Conservation (phyloP, 2,888 invertebrate species). For the Thera obeliscata region DNA sequence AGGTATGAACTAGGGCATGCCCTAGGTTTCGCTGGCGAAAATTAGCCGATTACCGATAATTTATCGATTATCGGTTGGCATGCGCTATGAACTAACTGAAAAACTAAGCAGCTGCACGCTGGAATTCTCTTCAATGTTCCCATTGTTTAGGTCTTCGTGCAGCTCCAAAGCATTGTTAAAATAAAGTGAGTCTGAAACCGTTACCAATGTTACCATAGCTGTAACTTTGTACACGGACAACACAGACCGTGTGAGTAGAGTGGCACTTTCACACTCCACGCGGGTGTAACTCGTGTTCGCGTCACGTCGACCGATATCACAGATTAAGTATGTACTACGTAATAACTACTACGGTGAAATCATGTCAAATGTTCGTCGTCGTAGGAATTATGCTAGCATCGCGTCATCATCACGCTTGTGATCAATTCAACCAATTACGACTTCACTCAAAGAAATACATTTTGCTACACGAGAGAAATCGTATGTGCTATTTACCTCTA, state of each 20-base stretch:
- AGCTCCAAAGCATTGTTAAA: constrained; percentile 42
- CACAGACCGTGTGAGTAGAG: constrained; percentile 59
- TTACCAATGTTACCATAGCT: constrained; percentile 36
- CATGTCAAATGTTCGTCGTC: constrained; percentile 6
- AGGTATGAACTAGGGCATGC: too few species aligned
- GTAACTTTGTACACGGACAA: constrained; percentile 52
- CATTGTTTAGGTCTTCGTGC: constrained; percentile 10
- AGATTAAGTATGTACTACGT: constrained; percentile 2
- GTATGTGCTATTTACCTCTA: constrained; percentile 49
- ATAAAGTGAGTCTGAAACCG: constrained; percentile 71
- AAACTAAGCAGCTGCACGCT: not conserved
- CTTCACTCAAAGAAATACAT: constrained; percentile 56
- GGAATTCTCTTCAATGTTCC: not conserved
- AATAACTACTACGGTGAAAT: constrained; percentile 12
- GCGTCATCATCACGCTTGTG: constrained; percentile 37
- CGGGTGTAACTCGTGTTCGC: constrained; percentile 24
- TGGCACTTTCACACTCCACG: constrained; percentile 74
- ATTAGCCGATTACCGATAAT: too few species aligned
- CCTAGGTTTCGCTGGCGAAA: too few species aligned
- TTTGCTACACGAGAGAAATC: constrained; percentile 55
- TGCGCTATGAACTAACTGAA: too few species aligned
- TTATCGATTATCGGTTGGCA: too few species aligned
- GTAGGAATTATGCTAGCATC: constrained; percentile 11
- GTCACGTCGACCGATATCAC: constrained; percentile 25
- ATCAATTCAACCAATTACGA: constrained; percentile 54